Conservation (phyloP, 2,888 invertebrate genomes). For the Mimumesa dahlbomi region DNA sequence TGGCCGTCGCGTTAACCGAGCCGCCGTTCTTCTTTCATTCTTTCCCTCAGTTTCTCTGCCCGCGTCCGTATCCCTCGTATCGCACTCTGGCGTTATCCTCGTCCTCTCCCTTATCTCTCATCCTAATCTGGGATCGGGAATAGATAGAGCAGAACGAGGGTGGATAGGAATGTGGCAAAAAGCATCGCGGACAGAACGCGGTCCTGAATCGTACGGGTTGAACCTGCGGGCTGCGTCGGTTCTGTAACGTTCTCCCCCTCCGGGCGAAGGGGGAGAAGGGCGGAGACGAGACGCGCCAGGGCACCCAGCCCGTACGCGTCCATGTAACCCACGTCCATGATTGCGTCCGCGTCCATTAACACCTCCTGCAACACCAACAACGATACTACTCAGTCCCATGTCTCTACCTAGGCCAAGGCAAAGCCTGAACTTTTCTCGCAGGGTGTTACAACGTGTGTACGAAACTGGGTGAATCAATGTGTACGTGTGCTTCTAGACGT, state of each 20-base stretch:
- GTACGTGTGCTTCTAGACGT: no score
- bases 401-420: constrained; percentile 55
- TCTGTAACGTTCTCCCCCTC: constrained; percentile 67
- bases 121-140: constrained; percentile 81
- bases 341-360: constrained; percentile 79
- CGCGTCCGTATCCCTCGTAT: constrained; percentile 26
- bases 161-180: constrained; percentile 80
- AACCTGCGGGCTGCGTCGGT: constrained; percentile 74
- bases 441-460: no score
- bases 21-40: neutral
- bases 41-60: constrained; percentile 15
- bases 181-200: constrained; percentile 76
- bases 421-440: no score
- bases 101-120: constrained; percentile 44
- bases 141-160: constrained; percentile 80
- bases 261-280: constrained; percentile 71
- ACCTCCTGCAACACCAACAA: constrained; percentile 80
- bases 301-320: constrained; percentile 78
- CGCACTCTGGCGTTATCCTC: constrained; percentile 41
- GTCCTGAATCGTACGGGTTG: constrained; percentile 77
- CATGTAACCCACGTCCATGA: constrained; percentile 80
- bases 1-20: no score
- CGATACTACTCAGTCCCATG: constrained; percentile 80
- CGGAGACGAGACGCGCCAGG: constrained; percentile 75
- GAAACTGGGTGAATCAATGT: no score